Conservation (phyloP, 2,888 invertebrate genomes). For the Leistus spinibarbis region DNA sequence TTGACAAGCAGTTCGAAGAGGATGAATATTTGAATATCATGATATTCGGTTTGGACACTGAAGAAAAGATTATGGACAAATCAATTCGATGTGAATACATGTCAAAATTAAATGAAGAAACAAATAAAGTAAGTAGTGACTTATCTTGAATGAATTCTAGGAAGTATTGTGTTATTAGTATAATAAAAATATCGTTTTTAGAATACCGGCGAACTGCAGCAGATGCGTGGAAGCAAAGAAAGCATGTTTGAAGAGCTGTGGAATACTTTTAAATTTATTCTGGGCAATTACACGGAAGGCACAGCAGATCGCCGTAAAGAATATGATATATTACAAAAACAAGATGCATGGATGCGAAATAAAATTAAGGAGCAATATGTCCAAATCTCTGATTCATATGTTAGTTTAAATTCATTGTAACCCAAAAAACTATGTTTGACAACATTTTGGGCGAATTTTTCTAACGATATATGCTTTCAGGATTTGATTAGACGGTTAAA, state of each 20-base stretch:
- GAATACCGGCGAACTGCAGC: constrained; percentile 5
- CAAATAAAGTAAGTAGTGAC: not conserved
- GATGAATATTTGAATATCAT: constrained; percentile 6
- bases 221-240: constrained; percentile 1
- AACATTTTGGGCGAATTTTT: not conserved
- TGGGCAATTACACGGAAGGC: not conserved
- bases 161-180: not conserved
- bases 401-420: not conserved
- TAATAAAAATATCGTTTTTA: not conserved
- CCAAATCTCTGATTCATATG: not conserved
- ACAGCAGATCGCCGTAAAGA: constrained; percentile 3
- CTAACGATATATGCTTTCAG: too few species aligned
- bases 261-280: not conserved
- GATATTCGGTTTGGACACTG: not conserved
- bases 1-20: not conserved
- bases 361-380: constrained; percentile 11
- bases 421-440: not conserved
- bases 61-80: constrained; percentile 7
- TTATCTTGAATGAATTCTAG: not conserved
- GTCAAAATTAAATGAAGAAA: not conserved
- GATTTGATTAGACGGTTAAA: not conserved
- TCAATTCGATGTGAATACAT: not conserved
- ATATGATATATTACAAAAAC: not conserved
- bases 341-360: not conserved
- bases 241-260: constrained; percentile 10